Conservation (phyloP, 2,113 vertebrate species). For the Stegastes partitus region DNA sequence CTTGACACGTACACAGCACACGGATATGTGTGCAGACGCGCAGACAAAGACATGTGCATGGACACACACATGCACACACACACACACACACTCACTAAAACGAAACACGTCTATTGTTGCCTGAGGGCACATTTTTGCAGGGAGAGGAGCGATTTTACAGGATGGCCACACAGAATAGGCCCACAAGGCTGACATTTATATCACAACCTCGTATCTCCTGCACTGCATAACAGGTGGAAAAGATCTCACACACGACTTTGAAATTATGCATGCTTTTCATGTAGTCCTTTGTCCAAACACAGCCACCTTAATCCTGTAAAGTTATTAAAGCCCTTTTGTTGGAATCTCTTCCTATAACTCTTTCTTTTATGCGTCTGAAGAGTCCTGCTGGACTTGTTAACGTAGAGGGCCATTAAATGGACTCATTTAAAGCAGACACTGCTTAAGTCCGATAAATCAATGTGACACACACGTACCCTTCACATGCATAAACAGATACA, state of each 20-base stretch:
- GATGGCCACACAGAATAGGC: conserved; percentile 19
- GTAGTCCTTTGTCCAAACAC: neutral
- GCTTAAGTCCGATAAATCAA: conserved; percentile 60
- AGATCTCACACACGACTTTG: neutral
- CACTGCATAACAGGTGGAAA: neutral
- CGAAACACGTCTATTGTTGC: conserved; percentile 46
- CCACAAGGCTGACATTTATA: neutral
- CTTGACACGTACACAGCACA: conserved; percentile 68
- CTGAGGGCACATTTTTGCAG: conserved; percentile 36
- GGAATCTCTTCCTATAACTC: neutral
- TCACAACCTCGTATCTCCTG: conserved; percentile 12
- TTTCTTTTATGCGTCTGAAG: neutral
- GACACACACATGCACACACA: conserved; percentile 13
- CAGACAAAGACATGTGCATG: conserved; percentile 30
- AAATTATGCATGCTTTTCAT: neutral
- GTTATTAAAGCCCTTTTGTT: neutral
- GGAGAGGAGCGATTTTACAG: conserved; percentile 20
- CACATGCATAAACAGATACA: conserved; percentile 32
- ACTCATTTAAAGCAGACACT: conserved; percentile 40
- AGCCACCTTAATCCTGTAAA: neutral
- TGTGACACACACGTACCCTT: neutral
- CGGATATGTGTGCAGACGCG: conserved; percentile 27
- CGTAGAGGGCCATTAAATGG: conserved; percentile 37
- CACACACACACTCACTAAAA: conserved; percentile 13
- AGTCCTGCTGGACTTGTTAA: conserved; percentile 48